These are phyloP conservation scores for Tribolium castaneum DNA, from an alignment of 1,140 invertebrate species.

Conservation along the genomic window DNA sequence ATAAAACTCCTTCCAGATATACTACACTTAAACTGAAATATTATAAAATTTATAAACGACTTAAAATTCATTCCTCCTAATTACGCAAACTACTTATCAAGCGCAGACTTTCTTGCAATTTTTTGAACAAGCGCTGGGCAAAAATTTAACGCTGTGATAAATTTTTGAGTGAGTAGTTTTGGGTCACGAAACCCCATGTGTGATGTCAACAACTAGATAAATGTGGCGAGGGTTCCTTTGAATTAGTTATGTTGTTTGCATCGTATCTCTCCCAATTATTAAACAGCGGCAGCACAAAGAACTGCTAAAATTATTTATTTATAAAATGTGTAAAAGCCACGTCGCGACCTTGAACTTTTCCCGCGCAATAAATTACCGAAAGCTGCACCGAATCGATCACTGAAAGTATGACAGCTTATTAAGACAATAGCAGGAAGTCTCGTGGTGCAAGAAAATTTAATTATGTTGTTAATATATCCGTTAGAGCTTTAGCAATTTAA, in stretches of 20 bases:
- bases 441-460: background rate
- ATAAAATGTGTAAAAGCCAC: slow-evolving; percentile 16
- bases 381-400: no score
- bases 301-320: slow-evolving; percentile 19
- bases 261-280: slow-evolving; percentile 34
- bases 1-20: slow-evolving; percentile 48
- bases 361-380: background rate
- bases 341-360: background rate
- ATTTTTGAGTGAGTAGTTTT: slow-evolving; percentile 29
- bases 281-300: slow-evolving; percentile 19
- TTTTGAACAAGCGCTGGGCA: background rate
- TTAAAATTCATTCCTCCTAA: background rate
- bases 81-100: no score
- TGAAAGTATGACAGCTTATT: no score
- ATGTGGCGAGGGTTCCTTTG: slow-evolving; percentile 30
- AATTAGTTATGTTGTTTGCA: slow-evolving; percentile 32
- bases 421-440: background rate
- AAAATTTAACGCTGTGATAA: slow-evolving; percentile 13
- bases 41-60: slow-evolving; percentile 46
- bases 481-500: background rate
- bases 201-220: slow-evolving; percentile 41
- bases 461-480: slow-evolving; percentile 4
- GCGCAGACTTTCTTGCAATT: background rate
- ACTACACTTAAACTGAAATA: slow-evolving; percentile 41
- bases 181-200: slow-evolving; percentile 38